Base-by-base conservation (phyloP, 1,140 invertebrate genomes). In the Asobara japonica region DNA sequence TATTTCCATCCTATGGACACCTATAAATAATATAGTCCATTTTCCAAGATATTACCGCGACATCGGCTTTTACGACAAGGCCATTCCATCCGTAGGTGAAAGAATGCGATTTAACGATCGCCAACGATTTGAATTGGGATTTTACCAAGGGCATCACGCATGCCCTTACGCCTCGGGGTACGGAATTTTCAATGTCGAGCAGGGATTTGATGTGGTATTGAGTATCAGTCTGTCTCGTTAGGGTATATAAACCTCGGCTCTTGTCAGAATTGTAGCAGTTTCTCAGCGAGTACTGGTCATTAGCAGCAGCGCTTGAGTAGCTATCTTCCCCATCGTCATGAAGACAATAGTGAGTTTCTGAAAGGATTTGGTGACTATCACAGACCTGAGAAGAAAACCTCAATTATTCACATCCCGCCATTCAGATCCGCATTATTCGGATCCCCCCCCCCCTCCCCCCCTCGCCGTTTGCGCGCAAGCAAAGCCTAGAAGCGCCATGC, bases 221-320 rank as follows among this genome's bases (percentile, higher is more conserved):
- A 8, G 61, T 36, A 20, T 62, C 41, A 10, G 16, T 31, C 62
- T 60, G 48, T 33, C 16, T 7, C 13, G 6, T 65, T 38, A 29
- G 38, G 29, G 79, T 80, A 80, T 80, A 81, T 78, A 77, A 75
- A 64, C 69, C 65, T 76, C 25, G 70, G 72, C 65, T 67, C 31
- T 76, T 66, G 76, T 73, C 76, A 64, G 73, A 66, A 68, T 66
- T 33, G n/a, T 16, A 51, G 66, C 45, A 79, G 75, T 77, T 73
- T 75, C 79, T 78, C 79, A 70, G 75, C 80, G 80, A 82, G 75
- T 82, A 77, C 80, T 82, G 78, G 68, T 73, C 76, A 74, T 74
- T 72, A 82, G 76, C 80, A 79, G 76, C 77, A 81, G 79, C 80
- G 78, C 64, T 73, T 48, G 74, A 77, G 69, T 74, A 80, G 70